phyloP scores from a whole-genome alignment of 2,888 invertebrate genomes.

The Synergus japonicus region DNA sequence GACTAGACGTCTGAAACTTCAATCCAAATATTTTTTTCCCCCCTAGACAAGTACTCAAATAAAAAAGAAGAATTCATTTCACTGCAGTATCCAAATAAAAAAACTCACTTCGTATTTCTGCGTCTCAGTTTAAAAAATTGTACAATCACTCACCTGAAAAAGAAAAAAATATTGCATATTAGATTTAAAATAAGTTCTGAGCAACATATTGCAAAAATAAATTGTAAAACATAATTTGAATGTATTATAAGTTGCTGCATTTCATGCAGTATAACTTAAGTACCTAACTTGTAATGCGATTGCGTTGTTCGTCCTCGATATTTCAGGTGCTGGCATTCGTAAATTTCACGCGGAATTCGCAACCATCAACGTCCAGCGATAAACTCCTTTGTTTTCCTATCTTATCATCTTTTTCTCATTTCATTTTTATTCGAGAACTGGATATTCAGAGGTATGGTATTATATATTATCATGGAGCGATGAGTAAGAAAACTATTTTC shows the following conservation, averaged over 20 bases:
- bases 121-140: too few species aligned
- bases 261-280: not conserved
- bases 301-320: slow-evolving; percentile 25
- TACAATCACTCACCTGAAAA: too few species aligned
- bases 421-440: not conserved
- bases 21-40: too few species aligned
- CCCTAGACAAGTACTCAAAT: too few species aligned
- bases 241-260: not conserved
- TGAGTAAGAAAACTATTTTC: slow-evolving; percentile 9
- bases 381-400: not conserved
- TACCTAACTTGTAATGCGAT: slow-evolving; percentile 9
- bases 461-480: not conserved
- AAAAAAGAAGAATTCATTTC: not conserved
- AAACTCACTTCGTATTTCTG: too few species aligned
- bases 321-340: not conserved
- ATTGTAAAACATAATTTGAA: slow-evolving; percentile 10
- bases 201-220: not conserved
- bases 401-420: slow-evolving; percentile 7
- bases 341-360: slow-evolving; percentile 17
- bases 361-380: slow-evolving; percentile 1
- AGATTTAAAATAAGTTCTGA: too few species aligned
- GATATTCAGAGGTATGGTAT: not conserved
- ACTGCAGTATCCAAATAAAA: not conserved
- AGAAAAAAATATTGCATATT: too few species aligned
- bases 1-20: too few species aligned